Conservation (phyloP, 2,888 invertebrate species). For the Gnatocerus cornutus region DNA sequence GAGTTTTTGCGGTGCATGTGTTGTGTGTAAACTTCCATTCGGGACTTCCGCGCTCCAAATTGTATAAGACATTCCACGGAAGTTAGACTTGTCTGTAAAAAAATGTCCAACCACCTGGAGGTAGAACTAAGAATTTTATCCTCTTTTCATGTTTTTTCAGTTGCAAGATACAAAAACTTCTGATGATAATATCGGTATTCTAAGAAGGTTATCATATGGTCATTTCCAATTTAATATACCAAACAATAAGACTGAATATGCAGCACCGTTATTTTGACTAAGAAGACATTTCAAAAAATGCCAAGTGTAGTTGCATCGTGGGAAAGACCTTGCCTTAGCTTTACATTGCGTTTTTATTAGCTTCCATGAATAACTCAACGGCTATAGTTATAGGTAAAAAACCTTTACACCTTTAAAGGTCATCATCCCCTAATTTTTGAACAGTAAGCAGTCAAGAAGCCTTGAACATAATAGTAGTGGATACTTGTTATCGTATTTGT, state of each 20-base stretch:
- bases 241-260: not conserved
- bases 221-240: too few species aligned
- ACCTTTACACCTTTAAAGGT: not conserved
- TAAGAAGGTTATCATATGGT: too few species aligned
- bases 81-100: too few species aligned
- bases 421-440: not conserved
- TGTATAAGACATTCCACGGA: too few species aligned
- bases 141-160: too few species aligned
- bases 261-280: not conserved
- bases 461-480: not conserved
- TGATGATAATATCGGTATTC: constrained; percentile 4
- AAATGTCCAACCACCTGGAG: too few species aligned
- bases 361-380: not conserved
- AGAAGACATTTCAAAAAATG: not conserved
- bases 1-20: not conserved
- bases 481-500: too few species aligned
- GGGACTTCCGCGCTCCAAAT: not conserved
- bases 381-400: too few species aligned
- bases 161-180: too few species aligned
- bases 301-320: not conserved
- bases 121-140: too few species aligned
- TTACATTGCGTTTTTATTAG: constrained; percentile 2
- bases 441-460: not conserved
- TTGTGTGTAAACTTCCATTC: constrained; percentile 3
- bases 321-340: not conserved